Evolutionary conservation across 2,888 invertebrate species (phyloP), one percentile per base, ranked within the genome.

Genomic region (Tridacna gigas): DNA sequence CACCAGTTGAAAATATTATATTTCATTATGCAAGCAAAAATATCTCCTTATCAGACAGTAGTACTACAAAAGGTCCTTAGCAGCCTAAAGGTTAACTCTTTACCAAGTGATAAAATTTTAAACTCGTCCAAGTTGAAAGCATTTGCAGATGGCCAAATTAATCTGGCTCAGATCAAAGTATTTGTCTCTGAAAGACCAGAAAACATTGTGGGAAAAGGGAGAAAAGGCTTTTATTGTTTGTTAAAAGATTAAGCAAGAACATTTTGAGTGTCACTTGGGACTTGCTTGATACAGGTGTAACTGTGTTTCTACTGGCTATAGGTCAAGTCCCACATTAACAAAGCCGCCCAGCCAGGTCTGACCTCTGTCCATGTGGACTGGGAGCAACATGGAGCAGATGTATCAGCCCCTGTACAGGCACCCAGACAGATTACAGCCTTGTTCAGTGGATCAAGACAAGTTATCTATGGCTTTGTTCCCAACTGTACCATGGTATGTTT

Each of bases 391-490:
- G 91, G 92, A 51, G 89, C 91, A 26, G 88, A 90, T 65, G 83
- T 86, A 9, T 86, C 89, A 13, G 71, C 88, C 12, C 91, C 91
- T 37, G 82, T 91, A 0, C 94, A 94, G 82, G 94, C 94, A 9
- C 95, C 95, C 2, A 79, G 88, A 37, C 89, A 90, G 65, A 93
- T 94, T 77, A 93, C 92, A 9, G 91, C 94, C n/a, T 88, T 95
- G 22, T 95, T 95, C 88, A 94, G 89, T 88, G 94, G 95, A 0
- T 91, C 93, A 9, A 86, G 94, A 79, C 93, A 93, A 63, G 93
- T 95, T 45, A 90, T 94, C 47, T 94, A 94, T 87, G 94, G 94
- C 37, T 94, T 93, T 89, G 93, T 94, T 3, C 90, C 91, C 15
- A 93, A 94, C 88, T 94, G 94, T 77, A 91, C 91, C 26, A 92